Base-by-base conservation (phyloP, 1,140 invertebrate species). In the Caenorhabditis inopinata region DNA sequence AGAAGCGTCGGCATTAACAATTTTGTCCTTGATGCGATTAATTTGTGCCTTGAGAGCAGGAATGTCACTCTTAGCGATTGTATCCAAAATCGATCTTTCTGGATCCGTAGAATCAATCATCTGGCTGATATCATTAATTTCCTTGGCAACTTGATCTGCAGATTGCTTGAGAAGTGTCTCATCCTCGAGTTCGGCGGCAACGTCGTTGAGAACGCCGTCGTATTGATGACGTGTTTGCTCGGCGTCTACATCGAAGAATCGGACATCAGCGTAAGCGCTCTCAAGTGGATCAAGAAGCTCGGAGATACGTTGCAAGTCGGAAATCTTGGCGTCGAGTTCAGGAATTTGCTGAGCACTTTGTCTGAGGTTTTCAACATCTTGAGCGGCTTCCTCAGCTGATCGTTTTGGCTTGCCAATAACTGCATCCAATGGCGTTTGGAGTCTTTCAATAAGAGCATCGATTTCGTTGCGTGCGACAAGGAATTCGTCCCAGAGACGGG, bases 401-500 rank as follows among this genome's bases (percentile, higher is more conserved):
- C 83, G 79, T 47, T 42, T 46, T 14, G 80, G 83, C 32, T 84
- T 12, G 12, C 9, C 18, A 12, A 79, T 68, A 25, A 74, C 58
- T n/a, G 25, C 62, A 14, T 79, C 62, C 46, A 68, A 25, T 74
- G 58, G 78, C 38, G 23, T 68, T 25, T 49, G 74, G n/a, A 81
- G 75, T 48, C 14, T 58, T 27, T 81, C 80, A 16, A 81, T 27
- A 9, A 82, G 27, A n/a, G 35, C 80, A 49, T 58, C 47, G 29
- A 75, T 42, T 2, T 68, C 80, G 18, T 77, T 53, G 16, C 80
- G 74, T 21, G 38, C 74, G 14, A n/a, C 53, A 21, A 85, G 85
- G 32, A 85, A 84, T 46, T 84, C 47, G 14, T 81, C 21, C 84
- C 84, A 85, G n/a, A 46, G 27, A 16, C 46, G 38, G 23, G 46